Base-by-base conservation (phyloP, 2,888 invertebrate genomes). In the Cyclophora albipunctata region DNA sequence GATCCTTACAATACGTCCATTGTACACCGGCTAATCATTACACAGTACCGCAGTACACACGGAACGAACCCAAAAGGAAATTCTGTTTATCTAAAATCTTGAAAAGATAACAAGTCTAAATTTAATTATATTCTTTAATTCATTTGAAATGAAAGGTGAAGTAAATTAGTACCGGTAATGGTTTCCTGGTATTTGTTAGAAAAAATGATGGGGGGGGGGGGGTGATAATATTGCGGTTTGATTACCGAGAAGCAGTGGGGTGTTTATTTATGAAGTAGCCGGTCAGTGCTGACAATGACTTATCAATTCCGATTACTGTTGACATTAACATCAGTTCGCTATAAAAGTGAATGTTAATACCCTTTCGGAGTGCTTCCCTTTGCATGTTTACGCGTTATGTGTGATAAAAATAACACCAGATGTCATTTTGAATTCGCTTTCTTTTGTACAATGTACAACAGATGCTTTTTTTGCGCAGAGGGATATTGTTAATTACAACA, bases 241-340 rank as follows among this genome's bases (percentile, higher is more conserved):
- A 65, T 70, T 78, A 75, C 71, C 60, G 55, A 59, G 69, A 75
- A 77, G 55, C 50, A 47, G 55, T 50, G 60, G 66, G 72, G 69
- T 67, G 70, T 74, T 71, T 74, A 69, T 69, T 71, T 72, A 66
- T 69, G 64, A 65, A 68, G 66, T 64, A 64, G 57, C 61, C 63
- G 58, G 58, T 59, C 60, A 59, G 60, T 64, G 66, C 61, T 61
- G 64, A 64, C 68, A 63, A 50, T 63, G 57, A 62, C 60, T 75
- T 78, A 80, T 77, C 76, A 71, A 66, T 71, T 70, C 67, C 63
- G 68, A 73, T 75, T 71, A 71, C 60, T 73, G 71, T 72, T 73
- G 71, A 69, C 63, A 65, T 66, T 62, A 62, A 55, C 55, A 50
- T 55, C 62, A 59, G 66, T 69, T 67, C 65, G 58, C 60, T 59